phyloP scores from a whole-genome alignment of 2,888 invertebrate species.

The Meta bourneti region DNA sequence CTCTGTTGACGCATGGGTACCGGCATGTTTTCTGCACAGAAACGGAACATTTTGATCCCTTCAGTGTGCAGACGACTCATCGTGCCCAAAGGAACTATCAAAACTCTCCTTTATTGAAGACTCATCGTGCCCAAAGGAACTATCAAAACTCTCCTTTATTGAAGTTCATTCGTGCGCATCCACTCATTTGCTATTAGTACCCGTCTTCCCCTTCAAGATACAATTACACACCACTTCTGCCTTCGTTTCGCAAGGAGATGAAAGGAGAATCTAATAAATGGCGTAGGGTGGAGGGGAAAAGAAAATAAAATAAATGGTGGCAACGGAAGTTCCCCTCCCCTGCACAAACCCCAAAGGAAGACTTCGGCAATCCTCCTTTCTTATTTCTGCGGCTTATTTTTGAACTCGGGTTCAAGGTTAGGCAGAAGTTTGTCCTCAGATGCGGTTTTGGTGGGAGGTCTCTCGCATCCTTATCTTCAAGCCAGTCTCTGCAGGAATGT shows the following conservation, averaged over 20 bases:
- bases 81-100: too few relatives aligned
- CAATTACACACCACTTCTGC: not conserved
- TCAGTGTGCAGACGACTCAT: too few relatives aligned
- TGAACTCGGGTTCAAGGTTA: constrained; percentile 11
- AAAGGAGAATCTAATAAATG: not conserved
- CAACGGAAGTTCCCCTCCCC: not conserved
- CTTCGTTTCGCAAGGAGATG: constrained; percentile 1
- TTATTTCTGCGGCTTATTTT: constrained; percentile 44
- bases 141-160: too few relatives aligned
- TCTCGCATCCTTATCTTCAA: too few relatives aligned
- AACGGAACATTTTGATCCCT: too few relatives aligned
- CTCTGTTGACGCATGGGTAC: too few relatives aligned
- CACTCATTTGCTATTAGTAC: not conserved
- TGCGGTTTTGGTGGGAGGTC: constrained; percentile 2
- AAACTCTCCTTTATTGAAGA: too few relatives aligned
- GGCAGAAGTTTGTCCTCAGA: not conserved
- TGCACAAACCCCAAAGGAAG: too few relatives aligned
- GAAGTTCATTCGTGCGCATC: not conserved
- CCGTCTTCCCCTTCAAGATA: not conserved
- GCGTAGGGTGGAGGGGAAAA: not conserved
- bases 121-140: too few relatives aligned
- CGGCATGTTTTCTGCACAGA: too few relatives aligned
- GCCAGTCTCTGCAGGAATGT: not conserved
- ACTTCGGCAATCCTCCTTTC: not conserved
- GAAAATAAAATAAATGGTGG: not conserved